A percentile compares a stretch with the other conserved stretches of the same genome.
Evolutionary conservation across 2,113 vertebrate species (phyloP).

Genomic region (Mastomys natalensis): DNA sequence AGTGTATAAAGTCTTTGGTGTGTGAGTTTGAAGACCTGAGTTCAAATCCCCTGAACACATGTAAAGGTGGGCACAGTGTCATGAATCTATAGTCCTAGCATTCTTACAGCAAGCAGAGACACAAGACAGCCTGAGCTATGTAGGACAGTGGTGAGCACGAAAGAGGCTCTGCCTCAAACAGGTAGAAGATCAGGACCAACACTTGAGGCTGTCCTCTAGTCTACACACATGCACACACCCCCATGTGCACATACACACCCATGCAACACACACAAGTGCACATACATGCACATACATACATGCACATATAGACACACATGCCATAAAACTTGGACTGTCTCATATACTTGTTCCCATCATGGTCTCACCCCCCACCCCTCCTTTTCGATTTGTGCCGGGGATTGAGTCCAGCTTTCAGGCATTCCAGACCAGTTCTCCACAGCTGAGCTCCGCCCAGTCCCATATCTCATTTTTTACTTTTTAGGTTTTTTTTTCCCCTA

Average conservation of each 20-base stretch:
- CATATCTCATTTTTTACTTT: not conserved
- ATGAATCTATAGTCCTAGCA: too few relatives aligned
- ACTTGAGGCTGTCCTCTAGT: not conserved
- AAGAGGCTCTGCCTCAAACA: not conserved
- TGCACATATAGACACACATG: not conserved
- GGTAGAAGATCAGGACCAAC: not conserved
- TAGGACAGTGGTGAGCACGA: not conserved
- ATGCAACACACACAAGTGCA: not conserved
- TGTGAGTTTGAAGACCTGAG: not conserved
- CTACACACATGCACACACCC: not conserved
- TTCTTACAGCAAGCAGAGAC: not conserved
- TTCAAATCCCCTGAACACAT: not conserved
- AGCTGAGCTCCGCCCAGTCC: not conserved
- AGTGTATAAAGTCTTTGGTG: not conserved
- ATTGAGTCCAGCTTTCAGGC: too few relatives aligned
- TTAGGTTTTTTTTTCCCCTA: not conserved
- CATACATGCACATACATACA: not conserved
- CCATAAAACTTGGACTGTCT: not conserved
- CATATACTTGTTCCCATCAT: not conserved
- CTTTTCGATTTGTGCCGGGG: not conserved
- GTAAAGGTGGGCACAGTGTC: not conserved
- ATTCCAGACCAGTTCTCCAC: not conserved
- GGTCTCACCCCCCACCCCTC: accelerated
- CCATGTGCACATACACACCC: not conserved
- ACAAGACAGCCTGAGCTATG: not conserved